Percentiles rank a stretch among this genome's conserved stretches.
Evolutionary conservation across 2,888 invertebrate genomes (phyloP).

Genomic region (Agrotis clavis): DNA sequence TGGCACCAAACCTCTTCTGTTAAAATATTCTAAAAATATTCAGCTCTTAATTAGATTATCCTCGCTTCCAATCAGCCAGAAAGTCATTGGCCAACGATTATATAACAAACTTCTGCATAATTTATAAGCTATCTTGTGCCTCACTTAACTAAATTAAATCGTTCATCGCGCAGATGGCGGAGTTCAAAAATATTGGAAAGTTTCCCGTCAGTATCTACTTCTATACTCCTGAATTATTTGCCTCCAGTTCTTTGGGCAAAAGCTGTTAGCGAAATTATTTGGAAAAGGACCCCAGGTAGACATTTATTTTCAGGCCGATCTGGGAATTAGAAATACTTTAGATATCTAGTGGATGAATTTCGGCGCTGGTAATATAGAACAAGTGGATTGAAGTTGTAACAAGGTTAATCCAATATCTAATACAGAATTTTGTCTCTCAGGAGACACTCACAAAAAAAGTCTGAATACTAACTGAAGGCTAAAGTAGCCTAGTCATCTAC

Average conservation of each 20-base stretch:
- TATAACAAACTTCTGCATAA: slow-evolving; percentile 70
- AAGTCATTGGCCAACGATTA: slow-evolving; percentile 63
- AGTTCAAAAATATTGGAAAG: slow-evolving; percentile 78
- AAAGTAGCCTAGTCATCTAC: not conserved
- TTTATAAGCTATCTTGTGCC: slow-evolving; percentile 74
- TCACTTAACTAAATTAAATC: slow-evolving; percentile 84
- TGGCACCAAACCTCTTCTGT: slow-evolving; percentile 17
- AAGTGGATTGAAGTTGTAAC: slow-evolving; percentile 33
- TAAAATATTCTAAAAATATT: slow-evolving; percentile 34
- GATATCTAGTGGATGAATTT: slow-evolving; percentile 36
- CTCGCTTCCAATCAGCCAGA: slow-evolving; percentile 61
- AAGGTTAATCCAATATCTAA: slow-evolving; percentile 24
- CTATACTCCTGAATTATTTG: slow-evolving; percentile 60
- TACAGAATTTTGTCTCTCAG: slow-evolving; percentile 5
- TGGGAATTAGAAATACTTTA: slow-evolving; percentile 55
- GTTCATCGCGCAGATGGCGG: slow-evolving; percentile 72
- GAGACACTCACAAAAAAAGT: slow-evolving; percentile 3
- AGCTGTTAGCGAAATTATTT: slow-evolving; percentile 64
- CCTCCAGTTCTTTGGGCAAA: slow-evolving; percentile 58
- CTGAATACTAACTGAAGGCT: not conserved
- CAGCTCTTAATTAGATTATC: slow-evolving; percentile 57
- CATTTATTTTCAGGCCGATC: slow-evolving; percentile 55
- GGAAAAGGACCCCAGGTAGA: slow-evolving; percentile 54
- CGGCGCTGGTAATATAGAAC: slow-evolving; percentile 19
- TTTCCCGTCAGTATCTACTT: slow-evolving; percentile 64